A percentile compares a stretch with the other conserved stretches of the same genome.
Conservation (phyloP, 2,888 invertebrate genomes). For the Meliscaeva auricollis region DNA sequence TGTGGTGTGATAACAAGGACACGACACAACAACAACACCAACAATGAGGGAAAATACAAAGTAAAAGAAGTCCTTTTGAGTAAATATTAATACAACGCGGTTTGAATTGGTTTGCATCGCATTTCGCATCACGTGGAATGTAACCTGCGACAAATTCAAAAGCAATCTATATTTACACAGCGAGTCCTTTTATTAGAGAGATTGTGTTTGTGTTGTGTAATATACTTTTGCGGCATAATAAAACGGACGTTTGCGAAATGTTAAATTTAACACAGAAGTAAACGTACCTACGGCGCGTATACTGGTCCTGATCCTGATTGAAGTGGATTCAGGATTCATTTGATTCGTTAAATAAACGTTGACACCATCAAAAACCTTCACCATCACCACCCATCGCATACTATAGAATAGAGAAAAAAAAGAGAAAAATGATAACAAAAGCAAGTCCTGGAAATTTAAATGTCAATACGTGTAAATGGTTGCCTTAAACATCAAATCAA, state of each 20-base stretch:
- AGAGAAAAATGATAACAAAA: slow-evolving; percentile 24
- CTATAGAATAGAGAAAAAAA: not conserved
- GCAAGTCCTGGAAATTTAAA: slow-evolving; percentile 68
- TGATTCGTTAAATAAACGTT: slow-evolving; percentile 74
- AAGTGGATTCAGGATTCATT: slow-evolving; percentile 69
- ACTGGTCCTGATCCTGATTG: slow-evolving; percentile 28
- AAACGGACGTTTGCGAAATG: slow-evolving; percentile 55
- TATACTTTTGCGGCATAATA: slow-evolving; percentile 37
- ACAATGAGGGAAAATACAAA: not conserved
- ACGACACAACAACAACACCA: not conserved
- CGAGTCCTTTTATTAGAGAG: slow-evolving; percentile 52
- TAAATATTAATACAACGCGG: slow-evolving; percentile 60
- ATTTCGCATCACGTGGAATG: slow-evolving; percentile 2
- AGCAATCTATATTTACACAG: slow-evolving; percentile 73
- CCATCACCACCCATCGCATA: not conserved
- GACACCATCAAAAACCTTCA: slow-evolving; percentile 45
- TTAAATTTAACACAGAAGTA: slow-evolving; percentile 21
- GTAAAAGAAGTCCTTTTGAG: slow-evolving; percentile 62
- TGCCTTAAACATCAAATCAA: slow-evolving; percentile 56
- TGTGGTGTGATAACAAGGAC: slow-evolving; percentile 25
- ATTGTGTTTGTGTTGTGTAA: slow-evolving; percentile 46
- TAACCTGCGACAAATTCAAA: slow-evolving; percentile 55
- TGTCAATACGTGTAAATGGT: slow-evolving; percentile 71
- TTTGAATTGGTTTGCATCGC: slow-evolving; percentile 9
- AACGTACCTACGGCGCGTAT: too few relatives aligned